Evolutionary conservation across 2,888 invertebrate species (phyloP).

Genomic region (Mythimna ferrago): DNA sequence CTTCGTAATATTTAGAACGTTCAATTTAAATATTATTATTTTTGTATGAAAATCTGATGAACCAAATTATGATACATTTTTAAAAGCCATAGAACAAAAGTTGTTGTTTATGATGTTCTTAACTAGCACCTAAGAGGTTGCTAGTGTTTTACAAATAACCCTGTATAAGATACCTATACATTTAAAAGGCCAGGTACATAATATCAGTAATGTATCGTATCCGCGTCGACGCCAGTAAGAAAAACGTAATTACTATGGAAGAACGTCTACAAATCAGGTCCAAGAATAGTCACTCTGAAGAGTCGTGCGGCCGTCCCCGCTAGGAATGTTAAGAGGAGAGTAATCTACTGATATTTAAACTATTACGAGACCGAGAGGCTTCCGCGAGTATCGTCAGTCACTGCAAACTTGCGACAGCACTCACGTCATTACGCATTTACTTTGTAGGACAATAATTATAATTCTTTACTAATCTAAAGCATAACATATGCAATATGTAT

Average conservation of each 20-base stretch:
- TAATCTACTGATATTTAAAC: conserved; percentile 73
- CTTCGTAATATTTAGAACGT: too few relatives aligned
- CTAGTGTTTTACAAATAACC: too few relatives aligned
- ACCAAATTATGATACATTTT: too few relatives aligned
- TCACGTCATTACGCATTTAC: conserved; percentile 28
- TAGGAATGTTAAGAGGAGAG: conserved; percentile 83
- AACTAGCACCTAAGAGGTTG: too few relatives aligned
- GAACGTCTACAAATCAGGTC: conserved; percentile 79
- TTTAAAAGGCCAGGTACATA: conserved; percentile 12
- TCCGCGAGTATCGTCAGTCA: conserved; percentile 51
- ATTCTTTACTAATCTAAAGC: conserved; percentile 2
- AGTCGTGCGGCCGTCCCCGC: conserved; percentile 71
- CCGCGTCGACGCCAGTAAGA: conserved; percentile 72
- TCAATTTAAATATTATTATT: too few relatives aligned
- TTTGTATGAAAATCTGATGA: too few relatives aligned
- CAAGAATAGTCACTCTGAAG: conserved; percentile 73
- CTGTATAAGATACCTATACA: neutral
- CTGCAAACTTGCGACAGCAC: conserved; percentile 23
- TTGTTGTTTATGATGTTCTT: too few relatives aligned
- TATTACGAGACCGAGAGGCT: conserved; percentile 64
- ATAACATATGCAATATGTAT: too few relatives aligned
- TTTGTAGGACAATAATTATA: conserved; percentile 19
- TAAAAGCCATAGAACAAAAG: too few relatives aligned
- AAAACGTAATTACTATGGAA: conserved; percentile 76
- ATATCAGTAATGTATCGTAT: conserved; percentile 5